These are phyloP conservation scores for Nesidiocoris tenuis DNA, from an alignment of 2,888 invertebrate species.

Conservation along the genomic window DNA sequence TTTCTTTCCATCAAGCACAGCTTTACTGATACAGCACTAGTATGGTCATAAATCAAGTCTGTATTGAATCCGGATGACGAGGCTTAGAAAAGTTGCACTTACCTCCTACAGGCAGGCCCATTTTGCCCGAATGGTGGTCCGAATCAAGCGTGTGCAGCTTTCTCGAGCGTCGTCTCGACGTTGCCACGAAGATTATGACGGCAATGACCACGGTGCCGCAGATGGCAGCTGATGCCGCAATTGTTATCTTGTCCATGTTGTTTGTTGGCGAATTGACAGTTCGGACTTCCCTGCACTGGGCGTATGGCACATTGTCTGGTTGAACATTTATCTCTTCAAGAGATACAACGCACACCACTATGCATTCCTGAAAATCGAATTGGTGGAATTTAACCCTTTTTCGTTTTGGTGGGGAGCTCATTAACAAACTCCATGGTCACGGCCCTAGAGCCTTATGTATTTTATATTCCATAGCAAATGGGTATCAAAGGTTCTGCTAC, in stretches of 20 bases:
- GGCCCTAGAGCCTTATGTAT: too few relatives aligned
- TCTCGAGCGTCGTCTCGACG: conserved; percentile 74
- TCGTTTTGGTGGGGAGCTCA: too few relatives aligned
- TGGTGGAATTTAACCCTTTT: too few relatives aligned
- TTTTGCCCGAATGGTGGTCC: conserved; percentile 56
- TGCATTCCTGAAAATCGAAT: conserved; percentile 70
- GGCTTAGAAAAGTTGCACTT: conserved; percentile 1
- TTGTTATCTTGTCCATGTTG: conserved; percentile 93
- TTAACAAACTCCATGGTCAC: too few relatives aligned
- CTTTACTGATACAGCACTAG: too few relatives aligned
- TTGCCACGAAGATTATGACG: conserved; percentile 85
- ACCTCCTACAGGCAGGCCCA: conserved; percentile 52
- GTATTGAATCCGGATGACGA: too few relatives aligned
- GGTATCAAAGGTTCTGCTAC: too few relatives aligned
- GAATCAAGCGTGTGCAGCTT: conserved; percentile 66
- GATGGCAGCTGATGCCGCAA: conserved; percentile 88
- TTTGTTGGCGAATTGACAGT: conserved; percentile 79
- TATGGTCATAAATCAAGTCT: too few relatives aligned
- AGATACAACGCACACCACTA: conserved; percentile 89
- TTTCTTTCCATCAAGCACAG: too few relatives aligned
- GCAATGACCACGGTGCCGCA: conserved; percentile 89
- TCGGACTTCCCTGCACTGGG: conserved; percentile 85
- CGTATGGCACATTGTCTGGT: conserved; percentile 80
- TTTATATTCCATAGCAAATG: too few relatives aligned
- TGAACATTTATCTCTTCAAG: conserved; percentile 85